Evolutionary conservation across 2,113 vertebrate genomes (phyloP).

Genomic region (Tenrec ecaudatus): DNA sequence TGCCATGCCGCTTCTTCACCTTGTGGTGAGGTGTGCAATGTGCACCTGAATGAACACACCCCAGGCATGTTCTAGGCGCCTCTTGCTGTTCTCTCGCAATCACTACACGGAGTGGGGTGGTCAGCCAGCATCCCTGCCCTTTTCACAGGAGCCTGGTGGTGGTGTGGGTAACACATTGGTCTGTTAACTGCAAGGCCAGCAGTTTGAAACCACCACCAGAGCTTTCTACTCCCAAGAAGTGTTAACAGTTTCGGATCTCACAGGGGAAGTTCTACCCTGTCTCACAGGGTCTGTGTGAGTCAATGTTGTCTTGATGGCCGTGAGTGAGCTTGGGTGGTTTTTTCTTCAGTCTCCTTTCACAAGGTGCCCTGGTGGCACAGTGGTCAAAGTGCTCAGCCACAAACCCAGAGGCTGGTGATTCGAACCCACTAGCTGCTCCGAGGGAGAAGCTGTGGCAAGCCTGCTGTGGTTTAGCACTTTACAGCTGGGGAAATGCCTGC

Average conservation of each 20-base stretch:
- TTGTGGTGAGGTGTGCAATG: not conserved
- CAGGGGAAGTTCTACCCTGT: too few species aligned
- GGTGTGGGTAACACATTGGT: too few species aligned
- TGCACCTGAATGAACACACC: too few species aligned
- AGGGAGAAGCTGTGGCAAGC: not conserved
- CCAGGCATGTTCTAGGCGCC: not conserved
- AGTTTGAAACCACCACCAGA: too few species aligned
- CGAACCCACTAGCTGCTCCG: not conserved
- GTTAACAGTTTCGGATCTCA: too few species aligned
- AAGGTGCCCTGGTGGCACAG: not conserved
- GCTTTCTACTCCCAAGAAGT: too few species aligned
- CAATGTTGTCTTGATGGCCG: too few species aligned
- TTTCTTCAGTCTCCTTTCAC: too few species aligned
- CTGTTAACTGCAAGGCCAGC: too few species aligned
- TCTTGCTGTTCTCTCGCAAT: not conserved
- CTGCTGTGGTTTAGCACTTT: not conserved
- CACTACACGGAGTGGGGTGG: not conserved
- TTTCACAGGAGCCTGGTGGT: not conserved
- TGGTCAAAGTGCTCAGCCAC: not conserved
- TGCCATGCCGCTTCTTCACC: not conserved
- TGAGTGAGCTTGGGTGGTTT: too few species aligned
- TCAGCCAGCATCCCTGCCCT: not conserved
- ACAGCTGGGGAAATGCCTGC: not conserved
- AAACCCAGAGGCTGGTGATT: not conserved
- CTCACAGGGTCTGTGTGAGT: too few species aligned